These are phyloP conservation scores for Halcyon leucocephala DNA, from an alignment of 2,797 vertebrate genomes.

Conservation along the genomic window DNA sequence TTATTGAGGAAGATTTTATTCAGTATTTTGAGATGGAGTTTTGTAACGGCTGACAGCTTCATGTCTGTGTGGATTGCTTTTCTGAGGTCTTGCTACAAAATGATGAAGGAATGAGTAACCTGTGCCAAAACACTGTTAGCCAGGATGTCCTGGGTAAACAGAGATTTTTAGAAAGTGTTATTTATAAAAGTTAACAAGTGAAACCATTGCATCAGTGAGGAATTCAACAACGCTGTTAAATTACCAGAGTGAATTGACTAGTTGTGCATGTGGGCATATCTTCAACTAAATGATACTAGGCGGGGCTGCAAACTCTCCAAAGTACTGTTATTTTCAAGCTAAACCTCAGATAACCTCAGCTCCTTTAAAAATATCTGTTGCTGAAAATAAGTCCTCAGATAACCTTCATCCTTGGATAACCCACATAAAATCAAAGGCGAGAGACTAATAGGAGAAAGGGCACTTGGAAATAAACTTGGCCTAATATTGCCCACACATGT, in stretches of 20 bases:
- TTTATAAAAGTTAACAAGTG: conserved; percentile 66
- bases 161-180: conserved; percentile 71
- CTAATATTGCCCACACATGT: conserved; percentile 23
- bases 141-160: conserved; percentile 70
- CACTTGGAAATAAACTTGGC: conserved; percentile 2
- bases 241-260: conserved; percentile 63
- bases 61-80: conserved; percentile 28
- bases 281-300: conserved; percentile 60
- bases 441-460: conserved; percentile 31
- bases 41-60: conserved; percentile 24
- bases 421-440: conserved; percentile 23
- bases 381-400: conserved; percentile 68
- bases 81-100: conserved; percentile 51
- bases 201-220: conserved; percentile 65
- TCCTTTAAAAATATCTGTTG: conserved; percentile 63
- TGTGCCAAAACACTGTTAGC: conserved; percentile 64
- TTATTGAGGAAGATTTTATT: not conserved
- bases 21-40: conserved; percentile 5
- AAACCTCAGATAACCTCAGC: conserved; percentile 68
- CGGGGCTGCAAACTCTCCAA: conserved; percentile 45
- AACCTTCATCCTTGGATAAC: conserved; percentile 63
- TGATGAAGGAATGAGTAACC: conserved; percentile 4
- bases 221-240: conserved; percentile 53
- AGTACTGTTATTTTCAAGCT: conserved; percentile 64
- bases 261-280: conserved; percentile 68